Conservation (phyloP, 2,888 invertebrate genomes). For the Strigamia crassipes region DNA sequence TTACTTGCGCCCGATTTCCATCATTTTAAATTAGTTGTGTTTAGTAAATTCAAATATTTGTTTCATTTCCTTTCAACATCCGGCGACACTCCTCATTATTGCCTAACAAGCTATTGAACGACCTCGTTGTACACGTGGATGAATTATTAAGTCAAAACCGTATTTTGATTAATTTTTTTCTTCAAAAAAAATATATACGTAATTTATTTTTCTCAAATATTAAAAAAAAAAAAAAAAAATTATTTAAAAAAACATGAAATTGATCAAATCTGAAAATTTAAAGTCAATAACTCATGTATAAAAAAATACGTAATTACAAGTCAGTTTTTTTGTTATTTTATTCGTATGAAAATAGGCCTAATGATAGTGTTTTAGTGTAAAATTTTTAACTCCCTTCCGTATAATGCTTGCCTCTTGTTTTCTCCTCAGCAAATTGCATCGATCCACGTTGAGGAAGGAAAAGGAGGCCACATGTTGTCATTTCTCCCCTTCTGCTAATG, state of each 20-base stretch:
- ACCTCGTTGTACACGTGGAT: not conserved
- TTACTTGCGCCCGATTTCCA: not conserved
- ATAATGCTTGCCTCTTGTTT: conserved; percentile 29
- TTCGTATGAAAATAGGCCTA: not conserved
- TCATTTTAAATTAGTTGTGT: not conserved
- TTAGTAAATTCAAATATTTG: not conserved
- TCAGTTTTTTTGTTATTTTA: not conserved
- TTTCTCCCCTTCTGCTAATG: conserved; percentile 26
- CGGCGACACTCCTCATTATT: not conserved
- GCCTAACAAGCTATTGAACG: not conserved
- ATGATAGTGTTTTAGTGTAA: conserved; percentile 28
- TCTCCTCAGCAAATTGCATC: conserved; percentile 34
- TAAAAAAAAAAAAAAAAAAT: not conserved
- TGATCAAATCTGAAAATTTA: not conserved
- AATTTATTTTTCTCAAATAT: not conserved
- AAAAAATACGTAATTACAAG: not conserved
- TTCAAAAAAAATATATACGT: not conserved
- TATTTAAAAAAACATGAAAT: too few species aligned
- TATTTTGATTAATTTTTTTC: not conserved
- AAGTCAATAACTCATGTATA: not conserved
- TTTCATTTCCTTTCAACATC: not conserved
- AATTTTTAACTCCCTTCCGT: conserved; percentile 26
- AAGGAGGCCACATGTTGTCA: conserved; percentile 34
- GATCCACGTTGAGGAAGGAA: conserved; percentile 29
- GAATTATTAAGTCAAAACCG: not conserved